Conservation (phyloP, 2,113 vertebrate species). For the Cyanistes caeruleus region DNA sequence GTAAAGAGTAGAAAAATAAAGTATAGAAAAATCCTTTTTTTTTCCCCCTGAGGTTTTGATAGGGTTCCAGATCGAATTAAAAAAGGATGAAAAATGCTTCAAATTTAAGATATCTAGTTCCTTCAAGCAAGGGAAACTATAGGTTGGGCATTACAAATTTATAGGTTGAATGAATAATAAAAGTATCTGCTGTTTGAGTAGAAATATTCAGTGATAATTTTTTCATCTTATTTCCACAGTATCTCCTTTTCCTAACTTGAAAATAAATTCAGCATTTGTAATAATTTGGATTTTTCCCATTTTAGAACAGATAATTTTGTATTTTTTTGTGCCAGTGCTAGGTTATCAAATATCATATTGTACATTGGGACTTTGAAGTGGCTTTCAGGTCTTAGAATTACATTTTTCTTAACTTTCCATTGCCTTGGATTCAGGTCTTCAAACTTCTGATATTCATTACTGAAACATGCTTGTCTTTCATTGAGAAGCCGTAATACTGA, state of each 20-base stretch:
- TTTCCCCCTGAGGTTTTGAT: neutral
- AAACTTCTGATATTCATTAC: neutral
- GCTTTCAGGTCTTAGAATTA: neutral
- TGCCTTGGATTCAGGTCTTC: neutral
- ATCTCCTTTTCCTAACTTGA: neutral
- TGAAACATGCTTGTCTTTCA: neutral
- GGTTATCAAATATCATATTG: neutral
- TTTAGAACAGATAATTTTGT: neutral
- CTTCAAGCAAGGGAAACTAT: neutral
- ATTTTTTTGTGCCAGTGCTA: neutral
- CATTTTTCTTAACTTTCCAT: neutral
- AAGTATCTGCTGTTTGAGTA: neutral
- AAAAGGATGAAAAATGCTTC: neutral
- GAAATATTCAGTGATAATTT: neutral
- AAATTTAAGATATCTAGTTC: neutral
- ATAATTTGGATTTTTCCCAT: neutral
- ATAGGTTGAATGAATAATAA: neutral
- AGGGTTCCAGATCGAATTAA: neutral
- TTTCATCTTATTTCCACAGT: neutral
- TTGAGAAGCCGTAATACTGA: neutral
- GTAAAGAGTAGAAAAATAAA: neutral
- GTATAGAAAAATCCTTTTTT: neutral
- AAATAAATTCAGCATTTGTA: neutral
- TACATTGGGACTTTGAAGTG: neutral
- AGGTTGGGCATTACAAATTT: neutral